These are phyloP conservation scores for Zaprionus inermis DNA, from an alignment of 1,140 invertebrate genomes.

Conservation along the genomic window DNA sequence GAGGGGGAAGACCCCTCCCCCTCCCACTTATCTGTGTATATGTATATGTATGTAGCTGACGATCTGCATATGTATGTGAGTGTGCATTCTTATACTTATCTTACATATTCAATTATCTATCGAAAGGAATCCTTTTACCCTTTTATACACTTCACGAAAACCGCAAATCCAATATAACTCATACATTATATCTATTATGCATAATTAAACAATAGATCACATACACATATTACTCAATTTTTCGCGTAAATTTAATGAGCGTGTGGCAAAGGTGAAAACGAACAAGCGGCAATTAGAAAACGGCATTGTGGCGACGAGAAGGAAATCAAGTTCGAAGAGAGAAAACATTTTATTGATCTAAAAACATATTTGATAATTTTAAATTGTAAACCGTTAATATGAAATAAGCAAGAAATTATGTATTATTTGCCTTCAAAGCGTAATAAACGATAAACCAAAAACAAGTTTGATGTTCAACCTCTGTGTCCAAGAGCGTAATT, in stretches of 20 bases:
- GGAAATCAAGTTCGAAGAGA: conserved; percentile 10
- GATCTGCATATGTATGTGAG: conserved; percentile 27
- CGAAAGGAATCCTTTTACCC: conserved; percentile 29
- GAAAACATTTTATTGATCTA: conserved; percentile 31
- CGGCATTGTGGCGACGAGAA: conserved; percentile 14
- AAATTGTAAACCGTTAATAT: conserved; percentile 42
- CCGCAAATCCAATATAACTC: conserved; percentile 14
- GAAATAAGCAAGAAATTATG: conserved; percentile 51
- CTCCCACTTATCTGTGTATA: conserved; percentile 28
- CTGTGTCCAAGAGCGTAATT: no score
- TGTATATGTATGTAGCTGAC: conserved; percentile 39
- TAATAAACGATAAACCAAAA: conserved; percentile 65
- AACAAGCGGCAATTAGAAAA: not conserved
- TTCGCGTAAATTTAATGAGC: conserved; percentile 16
- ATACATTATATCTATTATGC: conserved; percentile 23
- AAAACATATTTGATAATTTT: conserved; percentile 44
- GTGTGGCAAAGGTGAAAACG: conserved; percentile 36
- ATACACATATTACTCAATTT: conserved; percentile 36
- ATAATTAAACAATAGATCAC: conserved; percentile 37
- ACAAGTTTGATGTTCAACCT: not conserved
- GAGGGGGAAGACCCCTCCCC: not conserved
- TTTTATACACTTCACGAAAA: conserved; percentile 20
- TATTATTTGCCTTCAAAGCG: conserved; percentile 66
- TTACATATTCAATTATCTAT: conserved; percentile 16
- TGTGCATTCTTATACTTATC: conserved; percentile 31